Evolutionary conservation across 2,113 vertebrate species (phyloP).

Genomic region (Pimephales promelas): DNA sequence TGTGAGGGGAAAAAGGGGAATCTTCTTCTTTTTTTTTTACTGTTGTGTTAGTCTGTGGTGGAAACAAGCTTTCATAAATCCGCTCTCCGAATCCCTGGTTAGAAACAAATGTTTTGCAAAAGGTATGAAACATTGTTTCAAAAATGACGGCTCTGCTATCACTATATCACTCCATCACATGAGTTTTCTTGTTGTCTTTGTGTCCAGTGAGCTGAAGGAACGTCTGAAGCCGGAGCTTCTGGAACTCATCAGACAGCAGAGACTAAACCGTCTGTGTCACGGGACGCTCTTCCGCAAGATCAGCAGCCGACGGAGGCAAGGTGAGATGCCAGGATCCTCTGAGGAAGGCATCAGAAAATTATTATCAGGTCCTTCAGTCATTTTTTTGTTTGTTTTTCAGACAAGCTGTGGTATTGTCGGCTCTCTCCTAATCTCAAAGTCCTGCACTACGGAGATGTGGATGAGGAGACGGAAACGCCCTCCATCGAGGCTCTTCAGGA

Average conservation of each 20-base stretch:
- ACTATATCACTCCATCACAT: background rate
- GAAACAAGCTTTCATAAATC: too few species aligned
- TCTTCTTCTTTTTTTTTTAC: too few species aligned
- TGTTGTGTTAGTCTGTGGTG: too few species aligned
- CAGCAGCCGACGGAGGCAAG: conserved; percentile 92
- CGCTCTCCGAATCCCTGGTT: background rate
- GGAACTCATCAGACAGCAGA: conserved; percentile 90
- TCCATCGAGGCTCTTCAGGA: conserved; percentile 86
- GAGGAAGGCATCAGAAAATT: background rate
- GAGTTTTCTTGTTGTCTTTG: background rate
- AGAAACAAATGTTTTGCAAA: background rate
- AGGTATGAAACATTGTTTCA: background rate
- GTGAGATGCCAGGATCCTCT: conserved; percentile 64
- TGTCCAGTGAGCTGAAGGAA: conserved; percentile 87
- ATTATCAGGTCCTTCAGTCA: background rate
- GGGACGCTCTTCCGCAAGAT: conserved; percentile 95
- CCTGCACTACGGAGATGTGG: conserved; percentile 92
- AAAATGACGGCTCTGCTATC: background rate
- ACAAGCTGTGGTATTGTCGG: conserved; percentile 97
- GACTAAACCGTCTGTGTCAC: conserved; percentile 89
- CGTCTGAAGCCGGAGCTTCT: conserved; percentile 91
- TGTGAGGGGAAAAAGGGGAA: too few species aligned
- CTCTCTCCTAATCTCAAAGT: conserved; percentile 96
- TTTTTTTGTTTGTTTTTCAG: conserved; percentile 66
- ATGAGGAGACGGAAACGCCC: conserved; percentile 78